Evolutionary conservation across 2,888 invertebrate genomes (phyloP).

Genomic region (Aphidoletes aphidimyza): DNA sequence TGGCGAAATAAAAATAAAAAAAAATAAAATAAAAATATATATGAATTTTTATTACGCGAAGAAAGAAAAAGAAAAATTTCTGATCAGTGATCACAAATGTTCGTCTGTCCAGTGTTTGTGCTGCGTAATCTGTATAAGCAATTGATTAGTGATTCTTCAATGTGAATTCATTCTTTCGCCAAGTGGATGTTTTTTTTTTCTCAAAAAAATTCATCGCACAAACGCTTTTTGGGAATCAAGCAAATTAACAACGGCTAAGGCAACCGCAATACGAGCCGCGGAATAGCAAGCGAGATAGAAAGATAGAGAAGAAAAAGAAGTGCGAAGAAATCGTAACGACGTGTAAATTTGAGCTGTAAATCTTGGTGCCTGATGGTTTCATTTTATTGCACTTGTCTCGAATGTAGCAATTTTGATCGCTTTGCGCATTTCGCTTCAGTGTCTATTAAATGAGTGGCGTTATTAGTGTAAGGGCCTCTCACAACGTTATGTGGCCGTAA

Average conservation of each 20-base stretch:
- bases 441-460: slow-evolving; percentile 7
- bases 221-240: not conserved
- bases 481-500: slow-evolving; percentile 40
- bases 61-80: too few relatives aligned
- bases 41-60: too few relatives aligned
- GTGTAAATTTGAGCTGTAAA: slow-evolving; percentile 8
- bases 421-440: not conserved
- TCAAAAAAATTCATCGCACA: too few relatives aligned
- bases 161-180: slow-evolving; percentile 21
- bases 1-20: not conserved
- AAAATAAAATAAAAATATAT: too few relatives aligned
- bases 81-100: slow-evolving; percentile 40
- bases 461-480: not conserved
- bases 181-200: slow-evolving; percentile 12
- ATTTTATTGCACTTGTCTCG: slow-evolving; percentile 50
- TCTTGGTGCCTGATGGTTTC: slow-evolving; percentile 32
- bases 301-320: not conserved
- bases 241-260: not conserved
- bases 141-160: not conserved
- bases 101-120: not conserved
- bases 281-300: not conserved
- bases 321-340: too few relatives aligned
- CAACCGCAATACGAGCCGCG: not conserved
- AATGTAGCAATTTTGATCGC: slow-evolving; percentile 44
- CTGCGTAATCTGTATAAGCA: slow-evolving; percentile 36